Conservation (phyloP, 2,797 vertebrate genomes). For the Etheostoma nigrum region DNA sequence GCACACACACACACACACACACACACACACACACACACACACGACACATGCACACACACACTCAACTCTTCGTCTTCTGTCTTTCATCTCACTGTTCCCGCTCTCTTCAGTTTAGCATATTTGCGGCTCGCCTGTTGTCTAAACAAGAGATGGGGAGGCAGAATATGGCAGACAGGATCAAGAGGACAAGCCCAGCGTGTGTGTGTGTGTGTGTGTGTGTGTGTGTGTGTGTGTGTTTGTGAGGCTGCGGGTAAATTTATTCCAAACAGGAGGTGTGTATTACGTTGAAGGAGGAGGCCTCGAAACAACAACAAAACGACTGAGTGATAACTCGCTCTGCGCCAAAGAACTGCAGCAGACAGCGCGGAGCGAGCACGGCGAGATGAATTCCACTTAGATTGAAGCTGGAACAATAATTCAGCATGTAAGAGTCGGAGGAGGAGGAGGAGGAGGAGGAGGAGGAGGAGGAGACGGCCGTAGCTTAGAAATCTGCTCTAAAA, state of each 20-base stretch:
- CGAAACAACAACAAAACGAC: slow-evolving; percentile 62
- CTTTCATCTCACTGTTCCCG: slow-evolving; percentile 60
- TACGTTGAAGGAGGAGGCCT: slow-evolving; percentile 47
- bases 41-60: slow-evolving; percentile 19
- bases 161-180: slow-evolving; percentile 78
- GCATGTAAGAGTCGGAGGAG: slow-evolving; percentile 11
- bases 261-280: slow-evolving; percentile 65
- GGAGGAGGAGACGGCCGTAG: background rate
- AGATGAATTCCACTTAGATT: slow-evolving; percentile 30
- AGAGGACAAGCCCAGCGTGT: slow-evolving; percentile 67
- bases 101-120: slow-evolving; percentile 83
- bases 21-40: background rate
- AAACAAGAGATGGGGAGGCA: slow-evolving; percentile 83
- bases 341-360: slow-evolving; percentile 52
- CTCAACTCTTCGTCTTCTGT: slow-evolving; percentile 30
- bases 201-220: slow-evolving; percentile 39
- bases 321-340: slow-evolving; percentile 41
- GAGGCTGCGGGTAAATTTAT: slow-evolving; percentile 55
- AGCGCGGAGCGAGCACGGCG: background rate
- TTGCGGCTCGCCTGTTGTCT: slow-evolving; percentile 79
- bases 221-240: slow-evolving; percentile 25
- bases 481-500: slow-evolving; percentile 10
- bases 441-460: too few relatives aligned
- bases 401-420: slow-evolving; percentile 43
- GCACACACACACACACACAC: slow-evolving; percentile 19